Conservation (phyloP, 2,888 invertebrate genomes). For the Coelogynopora nodosa region DNA sequence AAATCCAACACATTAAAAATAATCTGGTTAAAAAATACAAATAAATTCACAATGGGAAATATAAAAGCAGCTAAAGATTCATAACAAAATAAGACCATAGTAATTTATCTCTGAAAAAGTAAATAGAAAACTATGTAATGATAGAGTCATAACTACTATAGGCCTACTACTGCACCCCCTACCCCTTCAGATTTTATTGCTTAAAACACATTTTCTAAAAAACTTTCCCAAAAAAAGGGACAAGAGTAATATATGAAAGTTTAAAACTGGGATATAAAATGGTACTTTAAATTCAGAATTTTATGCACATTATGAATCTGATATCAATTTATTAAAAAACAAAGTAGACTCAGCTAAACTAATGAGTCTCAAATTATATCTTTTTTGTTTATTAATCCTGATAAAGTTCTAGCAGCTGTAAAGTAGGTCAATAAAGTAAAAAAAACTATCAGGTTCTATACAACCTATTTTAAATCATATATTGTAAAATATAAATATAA, state of each 20-base stretch:
- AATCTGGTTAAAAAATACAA: too few relatives aligned
- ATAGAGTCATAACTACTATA: too few relatives aligned
- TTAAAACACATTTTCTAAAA: neutral
- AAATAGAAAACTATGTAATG: too few relatives aligned
- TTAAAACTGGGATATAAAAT: neutral
- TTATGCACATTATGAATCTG: neutral
- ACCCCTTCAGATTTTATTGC: too few relatives aligned
- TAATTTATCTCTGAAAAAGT: too few relatives aligned
- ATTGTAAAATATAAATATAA: neutral
- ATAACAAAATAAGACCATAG: too few relatives aligned
- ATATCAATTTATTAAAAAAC: constrained; percentile 15
- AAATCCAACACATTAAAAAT: too few relatives aligned
- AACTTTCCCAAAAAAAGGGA: neutral
- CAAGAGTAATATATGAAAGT: neutral
- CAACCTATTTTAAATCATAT: neutral
- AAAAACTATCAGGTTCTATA: neutral
- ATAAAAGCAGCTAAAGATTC: too few relatives aligned
- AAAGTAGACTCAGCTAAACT: neutral
- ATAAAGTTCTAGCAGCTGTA: constrained; percentile 2
- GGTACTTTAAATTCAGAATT: neutral
- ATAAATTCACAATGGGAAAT: too few relatives aligned
- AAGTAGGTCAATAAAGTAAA: constrained; percentile 19
- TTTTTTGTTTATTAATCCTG: constrained; percentile 24
- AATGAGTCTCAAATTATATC: neutral
- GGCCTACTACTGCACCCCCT: too few relatives aligned